Evolutionary conservation across 1,140 invertebrate species (phyloP).

Genomic region (Nixonia krombeini): DNA sequence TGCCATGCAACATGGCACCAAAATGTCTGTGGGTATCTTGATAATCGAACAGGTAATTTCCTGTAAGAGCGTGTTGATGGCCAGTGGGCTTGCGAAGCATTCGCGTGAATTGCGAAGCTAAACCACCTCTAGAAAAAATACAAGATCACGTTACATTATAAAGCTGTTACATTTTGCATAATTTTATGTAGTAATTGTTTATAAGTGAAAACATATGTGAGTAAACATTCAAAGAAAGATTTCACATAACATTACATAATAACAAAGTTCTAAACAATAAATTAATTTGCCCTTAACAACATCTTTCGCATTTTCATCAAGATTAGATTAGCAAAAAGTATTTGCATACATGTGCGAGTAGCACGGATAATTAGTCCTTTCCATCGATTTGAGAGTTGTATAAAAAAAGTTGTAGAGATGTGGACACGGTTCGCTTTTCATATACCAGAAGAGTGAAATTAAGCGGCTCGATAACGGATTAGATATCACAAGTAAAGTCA

Average conservation of each 20-base stretch:
- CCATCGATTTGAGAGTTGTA: constrained; percentile 79
- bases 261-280: too few relatives aligned
- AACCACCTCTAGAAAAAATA: constrained; percentile 64
- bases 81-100: constrained; percentile 69
- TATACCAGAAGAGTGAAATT: constrained; percentile 79
- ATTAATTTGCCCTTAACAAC: too few relatives aligned
- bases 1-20: constrained; percentile 74
- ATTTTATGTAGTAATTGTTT: too few relatives aligned
- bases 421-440: constrained; percentile 74
- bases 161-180: too few relatives aligned
- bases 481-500: constrained; percentile 76
- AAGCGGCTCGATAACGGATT: constrained; percentile 77
- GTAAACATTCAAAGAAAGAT: too few relatives aligned
- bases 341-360: constrained; percentile 72
- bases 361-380: constrained; percentile 77
- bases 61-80: constrained; percentile 73
- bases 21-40: constrained; percentile 75
- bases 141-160: constrained; percentile 3
- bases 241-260: too few relatives aligned
- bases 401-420: constrained; percentile 82
- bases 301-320: background rate
- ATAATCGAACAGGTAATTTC: constrained; percentile 78
- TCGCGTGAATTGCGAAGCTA: constrained; percentile 75
- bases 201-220: too few relatives aligned
- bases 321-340: too few relatives aligned